Conservation (phyloP, 2,888 invertebrate genomes). For the Asteroscopus sphinx region DNA sequence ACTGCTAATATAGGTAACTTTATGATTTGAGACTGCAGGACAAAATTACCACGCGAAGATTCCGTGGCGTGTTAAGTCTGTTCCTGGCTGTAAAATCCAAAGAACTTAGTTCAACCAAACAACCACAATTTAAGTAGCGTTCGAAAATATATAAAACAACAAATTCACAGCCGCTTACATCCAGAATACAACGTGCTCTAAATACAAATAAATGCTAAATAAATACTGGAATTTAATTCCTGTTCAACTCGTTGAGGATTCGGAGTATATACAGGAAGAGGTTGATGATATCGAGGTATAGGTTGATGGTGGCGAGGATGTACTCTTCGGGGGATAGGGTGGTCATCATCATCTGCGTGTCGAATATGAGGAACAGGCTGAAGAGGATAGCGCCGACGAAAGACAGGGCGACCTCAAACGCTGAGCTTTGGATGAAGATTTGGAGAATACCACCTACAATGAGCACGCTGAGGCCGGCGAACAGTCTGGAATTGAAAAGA, state of each 20-base stretch:
- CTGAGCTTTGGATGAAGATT: conserved; percentile 93
- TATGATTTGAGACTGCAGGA: not conserved
- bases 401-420: conserved; percentile 92
- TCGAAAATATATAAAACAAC: conserved; percentile 39
- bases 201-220: conserved; percentile 41
- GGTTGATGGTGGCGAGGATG: conserved; percentile 95
- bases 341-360: conserved; percentile 96
- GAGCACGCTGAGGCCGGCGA: conserved; percentile 92
- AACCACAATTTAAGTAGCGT: conserved; percentile 22
- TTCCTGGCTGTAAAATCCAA: not conserved
- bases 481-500: conserved; percentile 84
- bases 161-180: conserved; percentile 52
- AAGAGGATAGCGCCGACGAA: conserved; percentile 94
- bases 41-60: not conserved
- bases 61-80: not conserved
- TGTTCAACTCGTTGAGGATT: conserved; percentile 91
- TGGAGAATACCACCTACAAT: conserved; percentile 93
- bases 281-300: conserved; percentile 97
- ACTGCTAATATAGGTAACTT: not conserved
- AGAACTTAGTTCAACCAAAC: not conserved
- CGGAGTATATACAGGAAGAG: conserved; percentile 95
- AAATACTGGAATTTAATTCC: conserved; percentile 74
- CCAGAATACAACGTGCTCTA: conserved; percentile 46
- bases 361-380: conserved; percentile 95
- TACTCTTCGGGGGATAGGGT: conserved; percentile 96